Percentiles rank a stretch among this genome's conserved stretches.
Conservation (phyloP, 23 tunicate species). For the Ascidia mentula region DNA sequence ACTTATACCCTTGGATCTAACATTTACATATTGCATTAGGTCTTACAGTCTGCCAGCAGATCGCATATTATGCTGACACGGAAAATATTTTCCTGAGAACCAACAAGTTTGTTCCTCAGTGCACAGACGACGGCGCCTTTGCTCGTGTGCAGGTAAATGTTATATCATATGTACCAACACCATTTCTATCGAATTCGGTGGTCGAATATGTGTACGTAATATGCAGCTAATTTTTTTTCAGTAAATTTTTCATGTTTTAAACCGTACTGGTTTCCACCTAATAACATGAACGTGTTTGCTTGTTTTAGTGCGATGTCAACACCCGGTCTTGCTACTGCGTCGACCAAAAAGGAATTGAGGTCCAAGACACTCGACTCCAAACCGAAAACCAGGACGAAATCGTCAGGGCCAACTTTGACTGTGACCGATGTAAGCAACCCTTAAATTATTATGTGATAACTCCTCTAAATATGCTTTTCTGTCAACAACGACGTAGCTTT, state of each 20-base stretch:
- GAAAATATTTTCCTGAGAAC: constrained; percentile 58
- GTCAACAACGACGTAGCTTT: too few relatives aligned
- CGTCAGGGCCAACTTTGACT: constrained; percentile 24
- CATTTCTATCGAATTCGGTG: too few relatives aligned
- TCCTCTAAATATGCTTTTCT: too few relatives aligned
- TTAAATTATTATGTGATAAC: too few relatives aligned
- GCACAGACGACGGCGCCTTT: constrained; percentile 66
- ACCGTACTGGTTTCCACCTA: too few relatives aligned
- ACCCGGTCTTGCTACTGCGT: constrained; percentile 65
- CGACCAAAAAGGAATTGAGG: constrained; percentile 61
- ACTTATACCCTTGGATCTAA: too few relatives aligned
- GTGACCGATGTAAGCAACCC: constrained; percentile 42
- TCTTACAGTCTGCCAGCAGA: constrained; percentile 58
- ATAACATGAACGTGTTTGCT: too few relatives aligned
- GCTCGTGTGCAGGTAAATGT: constrained; percentile 54
- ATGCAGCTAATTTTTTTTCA: too few relatives aligned
- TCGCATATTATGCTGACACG: constrained; percentile 73
- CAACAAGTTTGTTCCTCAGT: constrained; percentile 51
- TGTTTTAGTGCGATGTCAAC: constrained; percentile 39
- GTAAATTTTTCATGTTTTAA: too few relatives aligned
- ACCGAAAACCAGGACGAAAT: constrained; percentile 23
- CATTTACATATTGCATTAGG: constrained; percentile 35
- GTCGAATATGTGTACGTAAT: too few relatives aligned
- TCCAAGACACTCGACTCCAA: constrained; percentile 42
- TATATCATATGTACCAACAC: too few relatives aligned